Evolutionary conservation across 2,888 invertebrate genomes (phyloP).

Genomic region (Leptinotarsa juncta): DNA sequence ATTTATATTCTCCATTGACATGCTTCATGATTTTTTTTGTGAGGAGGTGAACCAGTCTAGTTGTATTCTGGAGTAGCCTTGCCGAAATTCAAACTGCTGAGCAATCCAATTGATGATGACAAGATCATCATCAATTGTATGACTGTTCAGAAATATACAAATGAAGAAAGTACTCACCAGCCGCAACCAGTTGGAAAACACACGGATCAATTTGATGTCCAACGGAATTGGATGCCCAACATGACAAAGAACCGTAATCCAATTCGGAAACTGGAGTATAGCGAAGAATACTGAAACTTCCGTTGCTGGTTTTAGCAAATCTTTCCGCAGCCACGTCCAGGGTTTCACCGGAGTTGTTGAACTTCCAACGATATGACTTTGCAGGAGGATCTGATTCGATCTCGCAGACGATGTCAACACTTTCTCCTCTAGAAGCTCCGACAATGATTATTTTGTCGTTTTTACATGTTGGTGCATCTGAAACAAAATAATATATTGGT

Average conservation of each 20-base stretch:
- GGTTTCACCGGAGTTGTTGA: conserved; percentile 93
- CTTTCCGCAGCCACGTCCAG: conserved; percentile 83
- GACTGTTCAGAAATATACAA: too few relatives aligned
- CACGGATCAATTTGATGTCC: conserved; percentile 87
- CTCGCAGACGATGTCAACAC: conserved; percentile 87
- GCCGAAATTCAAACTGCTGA: too few relatives aligned
- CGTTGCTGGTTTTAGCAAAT: conserved; percentile 78
- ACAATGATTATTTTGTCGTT: conserved; percentile 83
- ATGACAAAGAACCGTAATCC: conserved; percentile 90
- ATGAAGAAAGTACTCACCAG: conserved; percentile 71
- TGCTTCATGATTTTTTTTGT: too few relatives aligned
- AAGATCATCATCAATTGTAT: too few relatives aligned
- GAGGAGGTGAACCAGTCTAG: too few relatives aligned
- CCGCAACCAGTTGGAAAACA: conserved; percentile 88
- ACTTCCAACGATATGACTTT: conserved; percentile 92
- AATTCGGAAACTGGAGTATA: conserved; percentile 73
- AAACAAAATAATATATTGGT: conserved; percentile 43
- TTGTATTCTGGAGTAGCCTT: too few relatives aligned
- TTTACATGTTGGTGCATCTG: conserved; percentile 88
- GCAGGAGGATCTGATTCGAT: conserved; percentile 94
- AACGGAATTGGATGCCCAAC: conserved; percentile 86
- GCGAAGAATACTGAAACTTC: conserved; percentile 78
- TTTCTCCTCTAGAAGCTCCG: conserved; percentile 89
- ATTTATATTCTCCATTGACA: too few relatives aligned
- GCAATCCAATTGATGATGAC: too few relatives aligned